These are phyloP conservation scores for Seriola rivoliana DNA, from an alignment of 2,113 vertebrate genomes.

Conservation along the genomic window DNA sequence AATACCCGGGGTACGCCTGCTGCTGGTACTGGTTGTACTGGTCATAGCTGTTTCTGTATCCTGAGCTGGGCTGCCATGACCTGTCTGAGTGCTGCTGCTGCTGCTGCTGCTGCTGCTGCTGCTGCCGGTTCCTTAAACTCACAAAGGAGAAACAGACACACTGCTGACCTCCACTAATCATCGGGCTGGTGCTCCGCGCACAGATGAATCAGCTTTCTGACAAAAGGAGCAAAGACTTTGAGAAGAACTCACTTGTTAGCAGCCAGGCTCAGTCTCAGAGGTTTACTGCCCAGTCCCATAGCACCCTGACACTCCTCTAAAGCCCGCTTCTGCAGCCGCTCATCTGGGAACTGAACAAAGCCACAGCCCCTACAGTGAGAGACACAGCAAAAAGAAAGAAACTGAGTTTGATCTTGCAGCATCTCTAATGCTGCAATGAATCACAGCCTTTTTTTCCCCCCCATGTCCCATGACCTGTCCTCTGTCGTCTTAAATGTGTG, in stretches of 20 bases:
- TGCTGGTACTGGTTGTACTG: constrained; percentile 90
- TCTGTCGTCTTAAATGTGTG: too few relatives aligned
- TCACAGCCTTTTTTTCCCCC: too few relatives aligned
- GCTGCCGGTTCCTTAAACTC: constrained; percentile 74
- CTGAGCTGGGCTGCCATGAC: constrained; percentile 87
- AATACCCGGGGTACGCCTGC: constrained; percentile 90
- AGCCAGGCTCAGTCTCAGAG: constrained; percentile 92
- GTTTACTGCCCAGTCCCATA: constrained; percentile 90
- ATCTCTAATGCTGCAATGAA: too few relatives aligned
- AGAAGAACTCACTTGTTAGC: constrained; percentile 90
- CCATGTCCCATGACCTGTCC: too few relatives aligned
- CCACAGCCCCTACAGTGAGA: constrained; percentile 89
- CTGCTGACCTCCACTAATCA: not conserved
- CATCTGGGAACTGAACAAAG: constrained; percentile 96
- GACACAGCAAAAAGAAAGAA: not conserved
- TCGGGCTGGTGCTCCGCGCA: not conserved
- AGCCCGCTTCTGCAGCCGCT: constrained; percentile 92
- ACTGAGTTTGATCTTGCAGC: too few relatives aligned
- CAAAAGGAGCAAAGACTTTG: fast-evolving
- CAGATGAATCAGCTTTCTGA: not conserved
- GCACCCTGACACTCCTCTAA: constrained; percentile 93
- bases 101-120: constrained; percentile 51
- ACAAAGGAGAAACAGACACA: not conserved
- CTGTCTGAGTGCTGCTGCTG: constrained; percentile 61
- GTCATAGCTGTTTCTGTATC: constrained; percentile 85